Conservation (phyloP, 2,888 invertebrate genomes). For the Amitus sp. region DNA sequence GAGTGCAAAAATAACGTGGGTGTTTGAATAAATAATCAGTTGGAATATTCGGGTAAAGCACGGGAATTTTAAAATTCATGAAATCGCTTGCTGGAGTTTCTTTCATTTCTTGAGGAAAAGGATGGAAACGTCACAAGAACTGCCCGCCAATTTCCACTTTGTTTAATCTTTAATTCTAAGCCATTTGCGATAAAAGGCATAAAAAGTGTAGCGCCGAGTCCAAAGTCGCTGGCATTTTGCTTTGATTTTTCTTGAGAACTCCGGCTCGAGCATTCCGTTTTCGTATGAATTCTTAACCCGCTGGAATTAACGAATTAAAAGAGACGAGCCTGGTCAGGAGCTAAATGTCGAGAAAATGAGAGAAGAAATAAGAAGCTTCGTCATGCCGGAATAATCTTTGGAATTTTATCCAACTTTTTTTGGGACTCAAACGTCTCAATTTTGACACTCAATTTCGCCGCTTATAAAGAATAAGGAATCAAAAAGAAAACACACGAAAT, state of each 20-base stretch:
- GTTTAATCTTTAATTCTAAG: constrained; percentile 64
- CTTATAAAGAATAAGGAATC: too few species aligned
- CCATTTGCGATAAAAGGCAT: constrained; percentile 60
- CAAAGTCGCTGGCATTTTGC: constrained; percentile 53
- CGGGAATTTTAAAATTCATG: not conserved
- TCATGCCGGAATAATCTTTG: not conserved
- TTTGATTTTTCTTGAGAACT: constrained; percentile 63
- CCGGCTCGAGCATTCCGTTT: constrained; percentile 52
- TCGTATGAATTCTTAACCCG: constrained; percentile 63
- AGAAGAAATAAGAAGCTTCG: not conserved
- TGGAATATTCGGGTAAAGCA: not conserved
- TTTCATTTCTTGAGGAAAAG: constrained; percentile 33
- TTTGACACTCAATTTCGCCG: too few species aligned
- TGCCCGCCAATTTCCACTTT: constrained; percentile 51
- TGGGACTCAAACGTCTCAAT: too few species aligned
- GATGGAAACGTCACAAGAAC: constrained; percentile 45
- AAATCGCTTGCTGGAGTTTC: constrained; percentile 7
- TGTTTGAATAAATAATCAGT: not conserved
- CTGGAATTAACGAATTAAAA: constrained; percentile 64
- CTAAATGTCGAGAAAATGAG: constrained; percentile 18
- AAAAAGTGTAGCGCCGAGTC: constrained; percentile 45
- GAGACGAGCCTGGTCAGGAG: constrained; percentile 37
- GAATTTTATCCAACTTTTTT: not conserved
- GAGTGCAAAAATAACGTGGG: not conserved
- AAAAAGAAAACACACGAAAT: too few species aligned